Evolutionary conservation across 1,140 invertebrate genomes (phyloP).

Genomic region (Patella vulgata): DNA sequence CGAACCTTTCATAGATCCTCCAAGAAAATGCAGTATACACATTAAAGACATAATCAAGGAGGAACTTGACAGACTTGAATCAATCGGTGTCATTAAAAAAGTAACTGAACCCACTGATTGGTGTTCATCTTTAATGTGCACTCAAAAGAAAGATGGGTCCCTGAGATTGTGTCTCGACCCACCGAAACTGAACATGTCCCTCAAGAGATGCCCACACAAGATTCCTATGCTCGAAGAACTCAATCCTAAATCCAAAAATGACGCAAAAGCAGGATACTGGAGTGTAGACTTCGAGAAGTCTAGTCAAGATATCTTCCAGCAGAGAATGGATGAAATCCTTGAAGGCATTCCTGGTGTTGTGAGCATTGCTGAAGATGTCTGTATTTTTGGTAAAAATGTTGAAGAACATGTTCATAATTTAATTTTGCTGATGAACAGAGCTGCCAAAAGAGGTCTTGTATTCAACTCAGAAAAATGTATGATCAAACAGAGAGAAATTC

Average conservation of each 20-base stretch:
- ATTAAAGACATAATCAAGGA: constrained; percentile 1
- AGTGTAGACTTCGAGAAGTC: constrained; percentile 45
- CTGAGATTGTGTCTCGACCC: constrained; percentile 43
- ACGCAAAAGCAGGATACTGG: constrained; percentile 57
- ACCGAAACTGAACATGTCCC: constrained; percentile 4
- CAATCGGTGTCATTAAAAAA: background rate
- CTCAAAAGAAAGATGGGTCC: constrained; percentile 17
- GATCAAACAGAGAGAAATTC: constrained; percentile 36
- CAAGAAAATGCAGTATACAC: constrained; percentile 9
- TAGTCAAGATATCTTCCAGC: constrained; percentile 54
- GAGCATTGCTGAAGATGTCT: constrained; percentile 62
- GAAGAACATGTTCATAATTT: constrained; percentile 43
- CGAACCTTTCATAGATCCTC: background rate
- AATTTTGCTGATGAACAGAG: constrained; percentile 21
- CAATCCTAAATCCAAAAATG: constrained; percentile 28
- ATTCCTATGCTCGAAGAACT: constrained; percentile 10
- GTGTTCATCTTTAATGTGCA: background rate
- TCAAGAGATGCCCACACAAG: constrained; percentile 19
- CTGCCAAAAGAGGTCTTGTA: constrained; percentile 20
- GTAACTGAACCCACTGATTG: constrained; percentile 4
- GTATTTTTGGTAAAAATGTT: constrained; percentile 45
- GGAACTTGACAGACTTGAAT: background rate
- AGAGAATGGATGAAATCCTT: constrained; percentile 52
- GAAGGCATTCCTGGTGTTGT: constrained; percentile 54
- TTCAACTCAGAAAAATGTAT: constrained; percentile 33